These are phyloP conservation scores for Drosophila varians DNA, from an alignment of 1,140 invertebrate species.

Conservation along the genomic window DNA sequence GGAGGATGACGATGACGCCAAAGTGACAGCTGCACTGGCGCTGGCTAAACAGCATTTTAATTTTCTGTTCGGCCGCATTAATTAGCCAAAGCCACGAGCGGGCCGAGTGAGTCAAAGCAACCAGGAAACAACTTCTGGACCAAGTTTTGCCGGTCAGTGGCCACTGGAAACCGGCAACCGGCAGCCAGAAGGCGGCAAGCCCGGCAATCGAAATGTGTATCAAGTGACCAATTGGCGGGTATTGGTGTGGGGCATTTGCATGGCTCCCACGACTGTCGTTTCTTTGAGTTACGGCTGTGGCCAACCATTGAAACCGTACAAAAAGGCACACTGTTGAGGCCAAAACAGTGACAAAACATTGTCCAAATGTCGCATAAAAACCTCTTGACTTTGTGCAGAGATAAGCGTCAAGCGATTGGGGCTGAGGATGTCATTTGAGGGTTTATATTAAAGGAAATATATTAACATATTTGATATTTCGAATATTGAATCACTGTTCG, in stretches of 20 bases:
- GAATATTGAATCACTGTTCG: slow-evolving; percentile 37
- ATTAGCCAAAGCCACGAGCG: slow-evolving; percentile 56
- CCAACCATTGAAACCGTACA: slow-evolving; percentile 50
- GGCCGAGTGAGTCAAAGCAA: slow-evolving; percentile 3
- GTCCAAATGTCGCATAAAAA: slow-evolving; percentile 1
- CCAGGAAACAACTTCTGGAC: slow-evolving; percentile 7
- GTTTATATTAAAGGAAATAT: too few species aligned
- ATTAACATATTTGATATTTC: too few species aligned
- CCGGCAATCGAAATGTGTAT: slow-evolving; percentile 58
- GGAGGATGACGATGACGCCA: slow-evolving; percentile 34
- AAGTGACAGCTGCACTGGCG: slow-evolving; percentile 28
- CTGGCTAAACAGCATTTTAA: slow-evolving; percentile 74
- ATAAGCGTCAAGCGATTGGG: too few species aligned
- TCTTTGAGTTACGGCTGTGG: slow-evolving; percentile 46
- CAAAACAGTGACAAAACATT: slow-evolving; percentile 36
- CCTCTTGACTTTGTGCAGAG: not conserved
- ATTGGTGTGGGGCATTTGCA: slow-evolving; percentile 57
- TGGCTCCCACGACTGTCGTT: slow-evolving; percentile 74
- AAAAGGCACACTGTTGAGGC: slow-evolving; percentile 18
- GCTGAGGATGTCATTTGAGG: too few species aligned
- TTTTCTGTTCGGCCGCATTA: slow-evolving; percentile 66
- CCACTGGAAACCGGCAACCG: not conserved
- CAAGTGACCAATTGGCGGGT: slow-evolving; percentile 72
- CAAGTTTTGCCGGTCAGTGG: not conserved
- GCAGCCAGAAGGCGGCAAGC: slow-evolving; percentile 2